These are phyloP conservation scores for Acrobasis repandana DNA, from an alignment of 2,888 invertebrate species.

Conservation along the genomic window DNA sequence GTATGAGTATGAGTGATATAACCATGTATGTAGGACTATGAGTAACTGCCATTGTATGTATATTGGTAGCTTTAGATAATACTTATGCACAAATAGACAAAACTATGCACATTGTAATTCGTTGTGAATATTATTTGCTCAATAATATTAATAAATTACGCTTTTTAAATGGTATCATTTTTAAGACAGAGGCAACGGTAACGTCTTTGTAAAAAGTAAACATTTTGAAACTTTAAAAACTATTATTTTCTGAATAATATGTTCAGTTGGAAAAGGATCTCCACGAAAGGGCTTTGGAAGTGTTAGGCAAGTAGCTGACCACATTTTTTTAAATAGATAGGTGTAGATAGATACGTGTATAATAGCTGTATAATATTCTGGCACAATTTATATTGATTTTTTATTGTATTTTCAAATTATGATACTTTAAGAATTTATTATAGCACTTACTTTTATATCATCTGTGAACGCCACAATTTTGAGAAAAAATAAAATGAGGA, in stretches of 20 bases:
- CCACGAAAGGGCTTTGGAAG: no score
- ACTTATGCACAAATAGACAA: constrained; percentile 32
- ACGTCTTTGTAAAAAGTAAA: constrained; percentile 22
- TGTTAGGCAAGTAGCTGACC: no score
- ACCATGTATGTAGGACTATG: constrained; percentile 41
- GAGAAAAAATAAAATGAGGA: no score
- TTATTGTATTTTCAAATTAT: not conserved
- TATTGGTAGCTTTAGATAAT: constrained; percentile 47
- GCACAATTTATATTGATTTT: not conserved
- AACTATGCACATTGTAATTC: constrained; percentile 44
- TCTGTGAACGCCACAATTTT: no score
- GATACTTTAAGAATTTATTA: not conserved
- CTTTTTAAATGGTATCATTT: constrained; percentile 5
- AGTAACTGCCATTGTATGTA: constrained; percentile 55
- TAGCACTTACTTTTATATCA: no score
- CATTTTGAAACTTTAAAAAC: constrained; percentile 28
- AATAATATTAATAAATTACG: constrained; percentile 43
- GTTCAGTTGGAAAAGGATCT: no score
- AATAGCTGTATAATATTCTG: constrained; percentile 9
- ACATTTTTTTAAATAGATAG: no score
- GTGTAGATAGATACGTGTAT: no score
- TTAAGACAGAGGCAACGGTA: not conserved
- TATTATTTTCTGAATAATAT: no score
- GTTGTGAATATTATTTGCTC: constrained; percentile 58
- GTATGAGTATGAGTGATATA: constrained; percentile 54